Percentiles rank a stretch among this genome's conserved stretches.
phyloP scores from a whole-genome alignment of 2,797 vertebrate species.

The Acanthiza pusilla region DNA sequence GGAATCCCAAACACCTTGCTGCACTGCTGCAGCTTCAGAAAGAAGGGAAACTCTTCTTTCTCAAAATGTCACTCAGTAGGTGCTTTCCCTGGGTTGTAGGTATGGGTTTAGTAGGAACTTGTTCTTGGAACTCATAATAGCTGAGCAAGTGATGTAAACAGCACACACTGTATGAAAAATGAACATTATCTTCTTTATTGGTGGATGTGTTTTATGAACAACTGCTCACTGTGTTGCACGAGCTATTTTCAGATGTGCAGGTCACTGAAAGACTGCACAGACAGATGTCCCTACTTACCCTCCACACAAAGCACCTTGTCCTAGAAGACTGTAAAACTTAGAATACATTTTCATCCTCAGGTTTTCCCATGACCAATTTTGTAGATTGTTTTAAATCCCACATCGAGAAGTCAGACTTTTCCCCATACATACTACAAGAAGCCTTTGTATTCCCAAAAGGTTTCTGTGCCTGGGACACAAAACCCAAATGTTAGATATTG shows the following conservation, averaged over 20 bases:
- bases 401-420: background rate
- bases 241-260: background rate
- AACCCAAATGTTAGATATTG: background rate
- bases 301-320: background rate
- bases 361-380: fast-evolving
- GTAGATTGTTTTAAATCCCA: background rate
- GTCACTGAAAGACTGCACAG: background rate
- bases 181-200: background rate
- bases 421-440: background rate
- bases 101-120: background rate
- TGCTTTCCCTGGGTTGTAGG: fast-evolving
- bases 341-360: background rate
- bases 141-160: background rate
- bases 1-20: background rate
- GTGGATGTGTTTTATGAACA: background rate
- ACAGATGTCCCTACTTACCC: background rate
- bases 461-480: background rate
- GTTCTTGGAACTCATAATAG: background rate
- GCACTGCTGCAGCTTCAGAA: background rate
- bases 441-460: background rate
- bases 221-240: background rate
- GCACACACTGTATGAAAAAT: background rate
- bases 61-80: background rate
- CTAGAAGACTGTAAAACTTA: background rate
- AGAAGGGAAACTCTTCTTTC: background rate